These are phyloP conservation scores for Novumbra hubbsi DNA, from an alignment of 2,797 vertebrate genomes.

Conservation along the genomic window DNA sequence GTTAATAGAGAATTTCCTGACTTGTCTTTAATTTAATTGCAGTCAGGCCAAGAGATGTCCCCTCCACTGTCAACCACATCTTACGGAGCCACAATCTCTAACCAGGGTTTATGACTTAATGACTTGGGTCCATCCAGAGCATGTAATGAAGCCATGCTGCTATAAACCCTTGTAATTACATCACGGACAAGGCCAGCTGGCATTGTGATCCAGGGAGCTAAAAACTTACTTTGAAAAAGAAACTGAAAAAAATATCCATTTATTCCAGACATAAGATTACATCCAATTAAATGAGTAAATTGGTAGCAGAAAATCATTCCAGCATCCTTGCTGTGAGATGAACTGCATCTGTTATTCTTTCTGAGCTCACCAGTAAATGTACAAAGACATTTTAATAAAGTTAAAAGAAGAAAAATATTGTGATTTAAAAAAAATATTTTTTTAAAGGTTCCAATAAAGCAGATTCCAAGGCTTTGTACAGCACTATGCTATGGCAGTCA, in stretches of 20 bases:
- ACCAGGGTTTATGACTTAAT: constrained; percentile 44
- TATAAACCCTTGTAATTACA: constrained; percentile 57
- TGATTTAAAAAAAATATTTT: too few species aligned
- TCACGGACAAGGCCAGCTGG: constrained; percentile 47
- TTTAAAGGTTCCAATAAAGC: too few species aligned
- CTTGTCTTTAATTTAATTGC: constrained; percentile 52
- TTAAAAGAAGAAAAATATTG: too few species aligned
- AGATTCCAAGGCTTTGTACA: too few species aligned
- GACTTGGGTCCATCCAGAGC: constrained; percentile 15
- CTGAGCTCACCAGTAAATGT: too few species aligned
- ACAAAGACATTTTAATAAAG: not conserved
- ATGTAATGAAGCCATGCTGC: constrained; percentile 47
- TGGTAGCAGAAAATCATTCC: constrained; percentile 11
- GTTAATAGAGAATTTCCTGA: constrained; percentile 61
- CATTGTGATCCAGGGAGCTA: constrained; percentile 47
- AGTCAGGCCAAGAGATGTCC: constrained; percentile 54
- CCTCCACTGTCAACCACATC: constrained; percentile 64
- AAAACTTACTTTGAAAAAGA: constrained; percentile 51
- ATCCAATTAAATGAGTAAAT: constrained; percentile 44
- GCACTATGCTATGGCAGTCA: too few species aligned
- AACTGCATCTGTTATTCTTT: constrained; percentile 15
- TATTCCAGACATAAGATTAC: constrained; percentile 48
- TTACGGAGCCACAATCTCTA: constrained; percentile 38
- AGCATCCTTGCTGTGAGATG: constrained; percentile 44
- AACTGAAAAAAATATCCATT: constrained; percentile 45